Conservation (phyloP, 2,113 vertebrate genomes). For the Oncorhynchus masou region DNA sequence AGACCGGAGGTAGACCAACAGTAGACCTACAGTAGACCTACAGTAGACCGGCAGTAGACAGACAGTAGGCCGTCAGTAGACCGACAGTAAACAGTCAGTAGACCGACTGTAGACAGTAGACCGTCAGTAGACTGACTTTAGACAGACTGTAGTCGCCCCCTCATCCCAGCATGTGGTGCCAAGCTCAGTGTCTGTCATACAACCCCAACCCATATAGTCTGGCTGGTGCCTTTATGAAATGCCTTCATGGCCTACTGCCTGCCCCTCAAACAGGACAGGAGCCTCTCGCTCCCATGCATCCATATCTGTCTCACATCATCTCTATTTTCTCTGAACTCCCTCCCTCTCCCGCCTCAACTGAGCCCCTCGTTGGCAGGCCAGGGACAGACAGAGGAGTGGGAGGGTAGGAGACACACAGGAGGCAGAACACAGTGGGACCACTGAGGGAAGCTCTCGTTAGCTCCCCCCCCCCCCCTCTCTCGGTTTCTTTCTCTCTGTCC, state of each 20-base stretch:
- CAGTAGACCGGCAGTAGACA: too few relatives aligned
- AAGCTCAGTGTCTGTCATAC: not conserved
- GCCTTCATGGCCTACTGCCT: not conserved
- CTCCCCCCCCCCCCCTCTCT: not conserved
- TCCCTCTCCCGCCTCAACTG: constrained; percentile 2
- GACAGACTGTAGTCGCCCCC: too few relatives aligned
- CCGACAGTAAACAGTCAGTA: too few relatives aligned
- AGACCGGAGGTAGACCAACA: too few relatives aligned
- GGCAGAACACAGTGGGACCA: constrained; percentile 19
- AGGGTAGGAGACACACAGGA: constrained; percentile 35
- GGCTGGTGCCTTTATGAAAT: not conserved
- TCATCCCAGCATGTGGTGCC: constrained; percentile 8
- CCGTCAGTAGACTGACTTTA: too few relatives aligned
- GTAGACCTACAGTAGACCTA: too few relatives aligned
- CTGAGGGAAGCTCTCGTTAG: constrained; percentile 19
- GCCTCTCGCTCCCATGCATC: constrained; percentile 4
- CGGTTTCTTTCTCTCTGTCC: not conserved
- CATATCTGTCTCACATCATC: constrained; percentile 35
- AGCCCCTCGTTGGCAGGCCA: constrained; percentile 13
- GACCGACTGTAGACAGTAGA: too few relatives aligned
- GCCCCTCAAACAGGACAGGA: not conserved
- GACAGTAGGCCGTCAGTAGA: too few relatives aligned
- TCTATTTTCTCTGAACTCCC: constrained; percentile 6
- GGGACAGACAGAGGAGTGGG: not conserved
- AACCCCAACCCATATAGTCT: not conserved